A percentile compares a stretch with the other conserved stretches of the same genome.
Evolutionary conservation across 2,888 invertebrate species (phyloP).

Genomic region (Drosophila kuntzei): DNA sequence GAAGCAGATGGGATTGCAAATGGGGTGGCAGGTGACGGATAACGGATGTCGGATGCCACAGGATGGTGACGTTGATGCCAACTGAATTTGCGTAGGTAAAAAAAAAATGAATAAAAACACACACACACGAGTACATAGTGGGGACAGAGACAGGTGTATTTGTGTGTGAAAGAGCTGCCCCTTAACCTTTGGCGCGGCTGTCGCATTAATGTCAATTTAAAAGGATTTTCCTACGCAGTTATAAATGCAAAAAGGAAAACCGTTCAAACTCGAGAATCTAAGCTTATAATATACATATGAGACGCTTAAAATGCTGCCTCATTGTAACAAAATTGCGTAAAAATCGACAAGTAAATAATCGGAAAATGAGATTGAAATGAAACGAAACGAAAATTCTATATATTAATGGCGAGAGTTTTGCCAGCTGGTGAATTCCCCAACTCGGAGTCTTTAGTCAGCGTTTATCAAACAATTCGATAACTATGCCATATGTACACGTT

Average conservation of each 20-base stretch:
- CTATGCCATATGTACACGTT: not conserved
- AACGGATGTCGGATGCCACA: conserved; percentile 37
- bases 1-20: conserved; percentile 26
- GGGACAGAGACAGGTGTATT: conserved; percentile 1
- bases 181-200: conserved; percentile 44
- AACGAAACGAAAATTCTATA: not conserved
- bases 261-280: conserved; percentile 28
- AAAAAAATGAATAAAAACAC: not conserved
- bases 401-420: not conserved
- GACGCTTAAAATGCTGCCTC: conserved; percentile 33
- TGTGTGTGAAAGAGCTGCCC: conserved; percentile 26
- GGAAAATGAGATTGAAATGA: not conserved
- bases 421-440: conserved; percentile 8
- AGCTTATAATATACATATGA: conserved; percentile 46
- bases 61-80: conserved; percentile 38
- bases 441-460: not conserved
- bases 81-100: conserved; percentile 41
- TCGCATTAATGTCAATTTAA: conserved; percentile 68
- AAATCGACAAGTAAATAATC: conserved; percentile 12
- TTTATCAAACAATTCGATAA: conserved; percentile 11
- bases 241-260: conserved; percentile 17
- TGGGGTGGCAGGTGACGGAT: conserved; percentile 38
- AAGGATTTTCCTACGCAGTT: conserved; percentile 50
- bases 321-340: conserved; percentile 36
- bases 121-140: conserved; percentile 3